Evolutionary conservation across 1,140 invertebrate genomes (phyloP), one percentile per base, ranked within the genome.

Genomic region (Bombus picipes): DNA sequence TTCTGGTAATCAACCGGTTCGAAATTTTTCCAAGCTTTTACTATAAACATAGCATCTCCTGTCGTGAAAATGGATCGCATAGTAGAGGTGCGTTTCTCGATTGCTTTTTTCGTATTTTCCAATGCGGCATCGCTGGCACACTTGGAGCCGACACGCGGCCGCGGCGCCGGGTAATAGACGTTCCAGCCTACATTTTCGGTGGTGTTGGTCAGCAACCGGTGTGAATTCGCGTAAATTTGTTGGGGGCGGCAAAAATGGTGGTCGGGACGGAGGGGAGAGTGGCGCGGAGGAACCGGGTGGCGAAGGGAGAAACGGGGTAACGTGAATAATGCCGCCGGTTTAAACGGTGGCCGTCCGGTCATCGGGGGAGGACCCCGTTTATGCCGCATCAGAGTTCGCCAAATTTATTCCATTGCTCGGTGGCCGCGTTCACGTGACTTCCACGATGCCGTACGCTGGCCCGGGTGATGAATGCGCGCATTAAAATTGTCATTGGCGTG

Each of bases 381-480:
- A 92, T 92, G 91, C 90, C 90, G 91, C 91, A 92, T 92, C 91
- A 92, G 90, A 92, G 92, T 92, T 92, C 89, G 89, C 91, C 84
- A 89, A 92, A 92, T 92, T 92, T 92, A 92, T 92, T 92, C 90
- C 92, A 90, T 89, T 88, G 91, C 90, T 85, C 82, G 83, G 62
- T 74, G 62, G 76, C 78, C 81, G 75, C 88, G 75, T 88, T 75
- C 87, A 77, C 76, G 87, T 65, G 88, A 86, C 84, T 88, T 89
- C 66, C 72, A 78, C 81, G 85, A 78, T 88, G 88, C 88, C 72
- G 85, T 85, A 86, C 87, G 85, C 89, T 86, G 62, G 15, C 32
- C n/a, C 74, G 53, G 59, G 91, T 92, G 91, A 92, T 92, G 87
- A 92, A 92, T 91, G 91, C 87, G 82, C 87, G 85, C 91, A 91